Conservation (phyloP, 2,797 vertebrate genomes). For the Xiphorhynchus erythropygius region DNA sequence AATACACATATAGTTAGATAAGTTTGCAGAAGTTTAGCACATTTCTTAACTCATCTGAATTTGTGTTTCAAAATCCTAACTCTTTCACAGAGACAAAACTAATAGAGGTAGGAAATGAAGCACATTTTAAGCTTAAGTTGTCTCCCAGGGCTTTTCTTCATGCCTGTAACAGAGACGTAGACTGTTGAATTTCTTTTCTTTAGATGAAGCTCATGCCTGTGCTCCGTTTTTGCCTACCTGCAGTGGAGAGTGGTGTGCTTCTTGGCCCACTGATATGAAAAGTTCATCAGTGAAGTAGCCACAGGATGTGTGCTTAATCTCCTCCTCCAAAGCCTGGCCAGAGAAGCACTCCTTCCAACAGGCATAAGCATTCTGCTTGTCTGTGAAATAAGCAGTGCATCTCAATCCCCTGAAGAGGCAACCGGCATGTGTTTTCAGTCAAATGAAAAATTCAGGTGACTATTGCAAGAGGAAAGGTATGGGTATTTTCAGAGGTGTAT, state of each 20-base stretch:
- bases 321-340: accelerated
- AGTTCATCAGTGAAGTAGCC: background rate
- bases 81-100: background rate
- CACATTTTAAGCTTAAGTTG: background rate
- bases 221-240: background rate
- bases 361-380: background rate
- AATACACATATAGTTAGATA: background rate
- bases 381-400: background rate
- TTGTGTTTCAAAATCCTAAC: background rate
- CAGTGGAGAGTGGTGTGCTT: background rate
- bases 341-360: background rate
- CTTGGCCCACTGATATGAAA: accelerated
- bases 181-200: background rate
- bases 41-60: background rate
- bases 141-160: background rate
- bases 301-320: background rate
- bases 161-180: background rate
- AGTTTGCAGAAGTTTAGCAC: background rate
- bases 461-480: background rate
- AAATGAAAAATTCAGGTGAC: background rate
- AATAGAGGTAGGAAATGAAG: background rate
- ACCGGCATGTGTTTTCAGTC: background rate
- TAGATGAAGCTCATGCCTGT: background rate
- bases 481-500: background rate
- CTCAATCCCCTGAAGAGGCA: background rate